Evolutionary conservation across 2,888 invertebrate genomes (phyloP), one percentile per base, ranked within the genome.

Genomic region (Charanyca ferruginea): DNA sequence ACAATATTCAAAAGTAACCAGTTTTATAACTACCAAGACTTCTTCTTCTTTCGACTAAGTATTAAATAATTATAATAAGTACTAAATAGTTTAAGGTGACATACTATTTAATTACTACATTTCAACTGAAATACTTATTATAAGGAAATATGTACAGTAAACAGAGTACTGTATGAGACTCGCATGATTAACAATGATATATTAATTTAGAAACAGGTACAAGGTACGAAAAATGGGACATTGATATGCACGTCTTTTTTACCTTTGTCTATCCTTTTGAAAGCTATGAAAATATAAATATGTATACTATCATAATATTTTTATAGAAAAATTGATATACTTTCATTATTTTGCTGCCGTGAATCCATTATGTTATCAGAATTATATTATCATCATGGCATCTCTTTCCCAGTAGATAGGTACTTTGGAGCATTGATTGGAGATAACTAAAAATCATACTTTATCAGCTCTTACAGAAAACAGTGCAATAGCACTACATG

Each of bases 191-290:
- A 57, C 42, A 4, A 54, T 35, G 23, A 44, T 16, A 38, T 13
- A 20, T 65, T 53, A 23, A 55, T 57, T 64, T 38, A 18, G 11
- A 44, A 42, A 49, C 6, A 23, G n/a, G n/a, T 38, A 11, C 22
- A 45, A 62, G 52, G n/a, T n/a, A n/a, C 62, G 49, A 61, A 59
- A 51, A 60, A 53, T 67, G 68, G 45, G 63, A 75, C 68, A 68
- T 63, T 77, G 64, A 79, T 71, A 60, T 38, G 47, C 54, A 67
- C 62, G 65, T 77, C 77, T 84, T 38, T 38, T 86, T 92, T 94
- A 95, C 95, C 95, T 95, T 93, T 94, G 94, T 89, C 89, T 94
- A 65, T 94, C 94, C 94, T 93, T 94, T 91, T 95, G 95, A 87
- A 93, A 95, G 95, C 95, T 95, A 93, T 82, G 77, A 91, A 90